A percentile compares a stretch with the other conserved stretches of the same genome.
phyloP scores from a whole-genome alignment of 1,140 invertebrate genomes.

The Megalopta genalis region DNA sequence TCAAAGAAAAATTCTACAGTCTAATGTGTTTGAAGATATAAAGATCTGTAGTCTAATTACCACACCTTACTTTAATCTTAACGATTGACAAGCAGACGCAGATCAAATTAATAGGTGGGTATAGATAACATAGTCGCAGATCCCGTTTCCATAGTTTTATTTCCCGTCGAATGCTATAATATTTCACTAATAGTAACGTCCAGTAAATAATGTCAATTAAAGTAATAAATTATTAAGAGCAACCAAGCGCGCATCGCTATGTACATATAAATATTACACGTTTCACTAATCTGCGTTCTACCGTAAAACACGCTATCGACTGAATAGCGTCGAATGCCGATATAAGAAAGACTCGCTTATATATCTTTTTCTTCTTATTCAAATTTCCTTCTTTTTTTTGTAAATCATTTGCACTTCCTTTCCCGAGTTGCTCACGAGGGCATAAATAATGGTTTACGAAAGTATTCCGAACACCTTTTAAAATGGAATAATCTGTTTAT shows the following conservation, averaged over 20 bases:
- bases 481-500: no score
- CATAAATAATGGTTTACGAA: no score
- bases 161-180: slow-evolving; percentile 44
- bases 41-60: no score
- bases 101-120: no score
- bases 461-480: no score
- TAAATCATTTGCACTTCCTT: slow-evolving; percentile 26
- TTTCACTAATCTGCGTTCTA: slow-evolving; percentile 56
- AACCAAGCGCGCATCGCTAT: slow-evolving; percentile 61
- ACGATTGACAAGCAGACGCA: no score
- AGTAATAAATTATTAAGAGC: slow-evolving; percentile 58
- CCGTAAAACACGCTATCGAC: slow-evolving; percentile 47
- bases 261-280: slow-evolving; percentile 66
- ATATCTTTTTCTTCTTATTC: neutral
- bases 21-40: no score
- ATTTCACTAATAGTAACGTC: slow-evolving; percentile 56
- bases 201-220: slow-evolving; percentile 60
- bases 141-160: slow-evolving; percentile 43
- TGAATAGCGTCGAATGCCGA: slow-evolving; percentile 49
- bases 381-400: neutral
- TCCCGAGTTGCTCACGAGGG: no score
- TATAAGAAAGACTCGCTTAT: slow-evolving; percentile 52
- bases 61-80: no score
- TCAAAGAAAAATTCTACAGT: no score
- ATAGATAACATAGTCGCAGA: neutral